phyloP scores from a whole-genome alignment of 2,888 invertebrate genomes.

The Nephrotoma appendiculata region DNA sequence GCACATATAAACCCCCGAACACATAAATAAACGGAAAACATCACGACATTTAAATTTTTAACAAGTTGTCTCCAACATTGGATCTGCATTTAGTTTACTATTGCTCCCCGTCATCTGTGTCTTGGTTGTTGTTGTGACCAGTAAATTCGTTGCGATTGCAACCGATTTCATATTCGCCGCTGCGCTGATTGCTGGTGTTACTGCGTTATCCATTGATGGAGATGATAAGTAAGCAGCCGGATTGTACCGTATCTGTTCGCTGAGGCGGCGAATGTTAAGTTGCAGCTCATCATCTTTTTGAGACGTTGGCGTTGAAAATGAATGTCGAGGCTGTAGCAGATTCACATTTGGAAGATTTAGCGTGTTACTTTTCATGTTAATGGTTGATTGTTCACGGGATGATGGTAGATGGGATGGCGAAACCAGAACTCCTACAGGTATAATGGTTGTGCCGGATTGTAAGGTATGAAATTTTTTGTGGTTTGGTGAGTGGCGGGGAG shows the following conservation, averaged over 20 bases:
- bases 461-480: conserved; percentile 13
- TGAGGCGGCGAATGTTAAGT: conserved; percentile 27
- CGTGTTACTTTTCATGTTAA: neutral
- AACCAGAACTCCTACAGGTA: conserved; percentile 3
- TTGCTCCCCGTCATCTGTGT: neutral
- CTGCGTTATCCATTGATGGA: conserved; percentile 7
- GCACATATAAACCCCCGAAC: neutral
- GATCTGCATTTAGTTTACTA: conserved; percentile 19
- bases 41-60: conserved; percentile 12
- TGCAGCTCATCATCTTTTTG: conserved; percentile 25
- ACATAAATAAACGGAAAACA: neutral
- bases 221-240: conserved; percentile 14
- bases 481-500: neutral
- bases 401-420: conserved; percentile 3
- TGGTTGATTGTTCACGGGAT: neutral
- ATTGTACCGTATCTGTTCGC: conserved; percentile 24
- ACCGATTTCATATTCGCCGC: neutral
- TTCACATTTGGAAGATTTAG: conserved; percentile 22
- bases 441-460: conserved; percentile 12
- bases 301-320: conserved; percentile 19
- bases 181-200: neutral
- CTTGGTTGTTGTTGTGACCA: neutral
- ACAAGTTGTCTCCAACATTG: conserved; percentile 31
- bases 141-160: neutral
- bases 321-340: conserved; percentile 25